These are phyloP conservation scores for Platalea minor DNA, from an alignment of 2,797 vertebrate species.

Conservation along the genomic window DNA sequence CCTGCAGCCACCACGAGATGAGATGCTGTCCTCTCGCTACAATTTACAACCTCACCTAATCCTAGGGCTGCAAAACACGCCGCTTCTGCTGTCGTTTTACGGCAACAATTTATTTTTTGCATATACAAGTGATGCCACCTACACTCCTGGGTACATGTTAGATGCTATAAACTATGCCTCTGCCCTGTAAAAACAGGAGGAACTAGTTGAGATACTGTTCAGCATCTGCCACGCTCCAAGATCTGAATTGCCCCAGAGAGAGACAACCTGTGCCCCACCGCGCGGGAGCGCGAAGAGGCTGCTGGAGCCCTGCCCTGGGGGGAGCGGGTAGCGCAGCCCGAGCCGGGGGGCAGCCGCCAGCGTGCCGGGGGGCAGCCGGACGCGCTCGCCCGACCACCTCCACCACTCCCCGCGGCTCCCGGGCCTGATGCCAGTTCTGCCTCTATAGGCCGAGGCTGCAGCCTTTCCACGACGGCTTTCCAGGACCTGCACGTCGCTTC, in stretches of 20 bases:
- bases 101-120: neutral
- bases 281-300: rapidly evolving
- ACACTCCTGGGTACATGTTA: neutral
- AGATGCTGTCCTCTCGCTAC: neutral
- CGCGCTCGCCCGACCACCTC: rapidly evolving
- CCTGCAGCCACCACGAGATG: neutral
- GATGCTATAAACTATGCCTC: neutral
- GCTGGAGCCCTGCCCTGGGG: neutral
- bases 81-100: rapidly evolving
- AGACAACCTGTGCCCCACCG: rapidly evolving
- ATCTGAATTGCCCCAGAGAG: neutral
- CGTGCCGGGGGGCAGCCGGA: neutral
- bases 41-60: neutral
- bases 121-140: neutral
- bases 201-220: neutral
- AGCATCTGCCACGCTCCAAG: neutral
- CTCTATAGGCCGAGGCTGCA: neutral
- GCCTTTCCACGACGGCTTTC: neutral
- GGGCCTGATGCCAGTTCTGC: neutral
- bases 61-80: neutral
- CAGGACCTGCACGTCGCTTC: neutral
- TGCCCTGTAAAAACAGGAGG: neutral
- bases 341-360: neutral
- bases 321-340: rapidly evolving
- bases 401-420: neutral